Evolutionary conservation across 2,797 vertebrate genomes (phyloP).

Genomic region (Anguilla anguilla): DNA sequence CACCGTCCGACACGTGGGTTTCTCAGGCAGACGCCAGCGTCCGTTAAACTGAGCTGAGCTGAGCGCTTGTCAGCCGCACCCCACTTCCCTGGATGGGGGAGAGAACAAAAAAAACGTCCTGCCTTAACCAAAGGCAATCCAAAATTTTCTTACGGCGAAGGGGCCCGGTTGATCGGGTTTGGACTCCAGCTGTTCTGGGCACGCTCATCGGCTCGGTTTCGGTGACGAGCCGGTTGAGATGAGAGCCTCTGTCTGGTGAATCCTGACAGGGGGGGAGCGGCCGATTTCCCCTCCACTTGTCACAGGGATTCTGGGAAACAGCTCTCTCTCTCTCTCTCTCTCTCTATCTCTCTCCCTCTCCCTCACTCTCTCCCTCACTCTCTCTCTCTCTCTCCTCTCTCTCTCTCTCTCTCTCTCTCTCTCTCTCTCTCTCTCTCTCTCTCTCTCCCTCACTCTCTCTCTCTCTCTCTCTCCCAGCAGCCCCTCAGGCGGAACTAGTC

Average conservation of each 20-base stretch:
- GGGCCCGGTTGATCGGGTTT: background rate
- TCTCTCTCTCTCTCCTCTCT: background rate
- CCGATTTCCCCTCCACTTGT: background rate
- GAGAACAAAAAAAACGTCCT: background rate
- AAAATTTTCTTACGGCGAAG: background rate
- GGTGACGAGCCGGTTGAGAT: background rate
- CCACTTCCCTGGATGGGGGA: background rate
- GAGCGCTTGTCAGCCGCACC: background rate
- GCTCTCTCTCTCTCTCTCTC: background rate
- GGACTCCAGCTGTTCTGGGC: background rate
- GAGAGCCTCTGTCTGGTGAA: background rate
- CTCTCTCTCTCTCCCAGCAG: background rate
- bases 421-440: background rate
- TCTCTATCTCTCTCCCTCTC: too few relatives aligned
- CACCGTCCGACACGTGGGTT: background rate
- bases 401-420: background rate
- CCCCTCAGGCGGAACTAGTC: too few relatives aligned
- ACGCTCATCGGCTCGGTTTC: background rate
- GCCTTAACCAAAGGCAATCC: background rate
- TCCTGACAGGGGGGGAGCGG: background rate
- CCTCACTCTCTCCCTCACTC: too few relatives aligned
- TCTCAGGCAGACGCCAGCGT: background rate
- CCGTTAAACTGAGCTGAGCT: background rate
- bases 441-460: background rate
- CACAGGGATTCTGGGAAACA: conserved; percentile 5